These are phyloP conservation scores for Saxidomus purpurata DNA, from an alignment of 1,140 invertebrate species.

Conservation along the genomic window DNA sequence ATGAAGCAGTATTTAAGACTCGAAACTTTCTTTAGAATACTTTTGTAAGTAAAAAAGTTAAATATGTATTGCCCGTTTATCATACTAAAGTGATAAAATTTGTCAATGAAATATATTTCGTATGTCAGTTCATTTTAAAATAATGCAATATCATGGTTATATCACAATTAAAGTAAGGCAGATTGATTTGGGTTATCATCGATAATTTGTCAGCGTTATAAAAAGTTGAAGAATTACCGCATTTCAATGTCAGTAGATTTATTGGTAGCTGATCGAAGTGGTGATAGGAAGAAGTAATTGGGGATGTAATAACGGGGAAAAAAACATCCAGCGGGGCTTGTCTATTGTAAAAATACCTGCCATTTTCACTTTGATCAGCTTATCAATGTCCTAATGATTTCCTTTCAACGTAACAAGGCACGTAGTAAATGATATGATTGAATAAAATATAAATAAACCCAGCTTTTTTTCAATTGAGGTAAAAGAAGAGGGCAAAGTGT, in stretches of 20 bases:
- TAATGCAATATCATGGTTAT: background rate
- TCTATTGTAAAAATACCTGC: conserved; percentile 21
- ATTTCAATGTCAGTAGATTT: conserved; percentile 22
- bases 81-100: background rate
- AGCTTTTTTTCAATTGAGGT: background rate
- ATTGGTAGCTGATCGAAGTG: background rate
- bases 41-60: no score
- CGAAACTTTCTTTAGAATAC: background rate
- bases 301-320: background rate
- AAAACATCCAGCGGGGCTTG: background rate
- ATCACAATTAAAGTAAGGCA: background rate
- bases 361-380: conserved; percentile 17
- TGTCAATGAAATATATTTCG: background rate
- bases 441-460: background rate
- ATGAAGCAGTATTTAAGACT: background rate
- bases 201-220: background rate
- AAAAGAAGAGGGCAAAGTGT: conserved; percentile 9
- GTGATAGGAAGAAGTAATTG: background rate
- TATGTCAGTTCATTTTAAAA: background rate
- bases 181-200: background rate
- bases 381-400: conserved; percentile 23
- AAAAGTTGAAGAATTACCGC: background rate
- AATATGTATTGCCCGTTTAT: no score
- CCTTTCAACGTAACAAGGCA: conserved; percentile 6
- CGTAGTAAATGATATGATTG: conserved; percentile 6